A percentile compares a stretch with the other conserved stretches of the same genome.
Conservation (phyloP, 1,140 invertebrate species). For the Drosophila aff. region DNA sequence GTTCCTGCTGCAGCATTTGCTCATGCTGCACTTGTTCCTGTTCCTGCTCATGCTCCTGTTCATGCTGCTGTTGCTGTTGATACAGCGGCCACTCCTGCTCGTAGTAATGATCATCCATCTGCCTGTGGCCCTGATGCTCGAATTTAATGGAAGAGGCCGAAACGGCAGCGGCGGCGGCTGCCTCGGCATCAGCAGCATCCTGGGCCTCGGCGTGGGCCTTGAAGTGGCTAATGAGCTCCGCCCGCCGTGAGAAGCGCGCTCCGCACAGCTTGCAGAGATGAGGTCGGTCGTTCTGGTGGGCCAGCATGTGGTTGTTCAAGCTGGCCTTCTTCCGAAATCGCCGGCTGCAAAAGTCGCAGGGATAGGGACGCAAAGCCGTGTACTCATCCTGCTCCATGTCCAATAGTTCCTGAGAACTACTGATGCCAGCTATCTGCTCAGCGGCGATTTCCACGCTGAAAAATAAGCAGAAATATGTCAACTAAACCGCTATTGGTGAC, state of each 20-base stretch:
- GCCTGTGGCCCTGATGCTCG: conserved; percentile 56
- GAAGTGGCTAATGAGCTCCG: conserved; percentile 92
- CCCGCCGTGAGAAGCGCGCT: conserved; percentile 90
- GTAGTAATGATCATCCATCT: conserved; percentile 74
- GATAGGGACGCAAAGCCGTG: conserved; percentile 92
- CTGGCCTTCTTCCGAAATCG: conserved; percentile 93
- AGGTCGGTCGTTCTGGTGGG: conserved; percentile 92
- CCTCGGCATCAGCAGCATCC: conserved; percentile 86
- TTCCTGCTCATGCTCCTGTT: not conserved
- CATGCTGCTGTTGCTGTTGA: conserved; percentile 48
- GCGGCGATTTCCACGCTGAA: conserved; percentile 88
- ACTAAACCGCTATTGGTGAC: not conserved
- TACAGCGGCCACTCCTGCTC: conserved; percentile 75
- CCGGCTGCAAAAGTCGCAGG: conserved; percentile 93
- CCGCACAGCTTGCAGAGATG: conserved; percentile 92
- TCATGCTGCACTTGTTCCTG: conserved; percentile 12
- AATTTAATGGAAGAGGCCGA: conserved; percentile 57
- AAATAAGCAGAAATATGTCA: not conserved
- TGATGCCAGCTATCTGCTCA: conserved; percentile 87
- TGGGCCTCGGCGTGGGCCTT: conserved; percentile 90
- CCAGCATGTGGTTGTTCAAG: conserved; percentile 93
- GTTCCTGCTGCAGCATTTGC: conserved; percentile 13
- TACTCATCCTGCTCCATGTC: conserved; percentile 93
- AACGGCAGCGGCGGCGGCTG: conserved; percentile 58
- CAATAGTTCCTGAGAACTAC: conserved; percentile 87